Evolutionary conservation across 2,797 vertebrate genomes (phyloP).

Genomic region (Martes flavigula): DNA sequence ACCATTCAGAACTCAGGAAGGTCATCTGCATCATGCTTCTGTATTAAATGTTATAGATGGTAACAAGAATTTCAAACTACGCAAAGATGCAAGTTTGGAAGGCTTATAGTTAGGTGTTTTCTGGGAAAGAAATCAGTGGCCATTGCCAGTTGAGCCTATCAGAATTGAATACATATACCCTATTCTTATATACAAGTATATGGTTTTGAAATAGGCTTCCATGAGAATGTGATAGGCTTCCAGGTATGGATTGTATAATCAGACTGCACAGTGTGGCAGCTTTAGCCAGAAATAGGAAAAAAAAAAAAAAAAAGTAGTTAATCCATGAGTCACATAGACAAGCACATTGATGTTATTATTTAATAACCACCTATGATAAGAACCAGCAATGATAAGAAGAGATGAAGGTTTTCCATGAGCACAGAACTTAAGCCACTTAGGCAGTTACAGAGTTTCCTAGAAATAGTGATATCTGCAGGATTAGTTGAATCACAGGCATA

Average conservation of each 20-base stretch:
- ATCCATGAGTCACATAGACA: not conserved
- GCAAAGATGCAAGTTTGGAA: not conserved
- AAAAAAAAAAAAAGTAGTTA: not conserved
- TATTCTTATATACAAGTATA: not conserved
- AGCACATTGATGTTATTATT: not conserved
- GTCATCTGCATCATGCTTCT: not conserved
- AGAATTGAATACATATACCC: not conserved
- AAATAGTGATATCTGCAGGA: not conserved
- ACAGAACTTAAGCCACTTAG: conserved; percentile 21
- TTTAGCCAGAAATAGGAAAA: not conserved
- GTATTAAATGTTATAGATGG: not conserved
- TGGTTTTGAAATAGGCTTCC: not conserved
- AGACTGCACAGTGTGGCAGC: not conserved
- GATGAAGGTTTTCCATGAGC: not conserved
- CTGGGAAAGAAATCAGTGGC: not conserved
- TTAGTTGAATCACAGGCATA: not conserved
- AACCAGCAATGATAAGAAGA: conserved; percentile 28
- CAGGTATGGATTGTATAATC: not conserved
- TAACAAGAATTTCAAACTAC: not conserved
- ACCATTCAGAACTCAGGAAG: not conserved
- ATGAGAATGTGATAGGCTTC: not conserved
- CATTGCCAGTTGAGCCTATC: not conserved
- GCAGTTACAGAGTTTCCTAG: not conserved
- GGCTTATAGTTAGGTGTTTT: not conserved
- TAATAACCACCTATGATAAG: conserved; percentile 28